Base-by-base conservation (phyloP, 1,140 invertebrate species). In the Schlechtendalia chinensis region DNA sequence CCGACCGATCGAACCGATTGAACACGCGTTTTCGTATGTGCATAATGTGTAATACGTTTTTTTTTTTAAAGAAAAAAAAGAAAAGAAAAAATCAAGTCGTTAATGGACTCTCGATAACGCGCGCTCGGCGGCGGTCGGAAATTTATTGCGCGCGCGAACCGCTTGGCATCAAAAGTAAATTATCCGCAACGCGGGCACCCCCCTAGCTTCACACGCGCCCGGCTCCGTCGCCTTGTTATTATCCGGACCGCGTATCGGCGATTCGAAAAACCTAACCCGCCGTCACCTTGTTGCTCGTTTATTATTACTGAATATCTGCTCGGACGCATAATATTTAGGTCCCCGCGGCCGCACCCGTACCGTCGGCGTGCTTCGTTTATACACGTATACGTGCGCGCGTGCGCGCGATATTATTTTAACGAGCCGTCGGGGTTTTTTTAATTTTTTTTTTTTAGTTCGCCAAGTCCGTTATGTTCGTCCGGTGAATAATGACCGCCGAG, bases 121-220 rank as follows among this genome's bases (percentile, higher is more conserved):
- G 54, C 19, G 54, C 54, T 56, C 22, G 54, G 54, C 54, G n/a
- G 54, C 2, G 19, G 19, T 56, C 19, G 19, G 6, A 56, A 56
- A 56, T 56, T 56, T 56, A 56, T 56, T n/a, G 54, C 54, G 19
- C 19, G 54, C 54, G 54, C 54, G 19, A 56, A 56, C 19, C 19
- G 54, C 22, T 39, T 56, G 54, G 54, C 54, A 56, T 56, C 54
- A n/a, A 56, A 56, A 56, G 54, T 56, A 56, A 56, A 56, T 56
- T 56, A 56, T 56, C 54, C 19, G n/a, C 54, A n/a, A 56, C 54
- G 19, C 54, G 54, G 54, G 8, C 19, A n/a, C 19, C 54, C 54
- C 19, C 54, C 54, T 56, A 14, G 47, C 47, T 50, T 39, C 11
- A 12, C 47, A 50, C 47, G 47, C 12, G 4, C 5, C 39, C 39